Evolutionary conservation across 2,888 invertebrate genomes (phyloP), one percentile per base, ranked within the genome.

Genomic region (Drosophila histrio): DNA sequence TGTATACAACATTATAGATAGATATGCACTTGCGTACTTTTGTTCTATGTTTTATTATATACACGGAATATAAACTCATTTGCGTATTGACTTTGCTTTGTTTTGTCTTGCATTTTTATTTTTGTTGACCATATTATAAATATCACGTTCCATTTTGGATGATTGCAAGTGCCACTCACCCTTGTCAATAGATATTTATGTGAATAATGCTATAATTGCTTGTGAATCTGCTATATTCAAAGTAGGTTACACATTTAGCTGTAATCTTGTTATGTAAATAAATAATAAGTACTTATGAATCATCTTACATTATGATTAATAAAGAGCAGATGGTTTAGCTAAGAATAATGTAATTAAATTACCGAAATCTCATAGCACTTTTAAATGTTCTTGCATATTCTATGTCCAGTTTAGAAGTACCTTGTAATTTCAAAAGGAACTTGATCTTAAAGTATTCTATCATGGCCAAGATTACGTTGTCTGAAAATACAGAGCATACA

Each of bases 141-240:
- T 28, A 47, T 21, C 59, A 72, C 71, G 65, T 65, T 11, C 17
- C 46, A 8, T 47, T 50, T 8, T 43, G 36, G 11, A 17, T 47
- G 32, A n/a, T 13, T 36, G 17, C 15, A 39, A 43, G 8, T 36
- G 34, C 13, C 26, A 17, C 11, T 43, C 17, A 50, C 49, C 54
- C 49, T 39, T 53, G 17, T 32, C 21, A 24, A 44, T 30, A 9
- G 36, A 19, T 8, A 8, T n/a, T 36, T 38, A 32, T 15, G 24
- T 38, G 3, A 24, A 15, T 9, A 22, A 22, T 21, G 5, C 5
- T 38, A 2, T 9, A 26, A 38, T 38, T 26, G 36, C 1, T n/a
- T 21, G 3, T 22, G 9, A 26, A 17, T 38, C 2, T n/a, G n/a
- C n/a, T n/a, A n/a, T n/a, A n/a, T n/a, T n/a, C n/a, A n/a, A n/a